Evolutionary conservation across 1,140 invertebrate genomes (phyloP).

Genomic region (Bombus huntii): DNA sequence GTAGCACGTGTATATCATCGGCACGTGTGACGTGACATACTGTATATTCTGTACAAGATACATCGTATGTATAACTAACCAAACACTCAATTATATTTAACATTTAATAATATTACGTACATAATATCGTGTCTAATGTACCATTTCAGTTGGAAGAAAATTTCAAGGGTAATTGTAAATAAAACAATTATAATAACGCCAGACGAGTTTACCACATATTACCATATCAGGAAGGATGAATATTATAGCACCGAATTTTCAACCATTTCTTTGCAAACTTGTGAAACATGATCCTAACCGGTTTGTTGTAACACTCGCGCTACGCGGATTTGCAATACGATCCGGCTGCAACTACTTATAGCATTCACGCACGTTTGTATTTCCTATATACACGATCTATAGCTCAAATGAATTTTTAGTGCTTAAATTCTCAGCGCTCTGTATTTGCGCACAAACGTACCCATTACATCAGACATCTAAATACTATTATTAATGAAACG

Average conservation of each 20-base stretch:
- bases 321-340: slow-evolving; percentile 26
- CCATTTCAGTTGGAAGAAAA: background rate
- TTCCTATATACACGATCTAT: background rate
- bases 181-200: background rate
- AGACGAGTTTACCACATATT: background rate
- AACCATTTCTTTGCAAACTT: background rate
- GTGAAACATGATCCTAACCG: slow-evolving; percentile 15
- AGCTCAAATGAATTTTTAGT: slow-evolving; percentile 7
- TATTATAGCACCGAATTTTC: slow-evolving; percentile 10
- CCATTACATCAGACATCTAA: background rate
- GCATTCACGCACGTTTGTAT: background rate
- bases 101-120: too few relatives aligned
- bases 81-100: too few relatives aligned
- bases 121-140: too few relatives aligned
- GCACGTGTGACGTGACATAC: background rate
- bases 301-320: slow-evolving; percentile 33
- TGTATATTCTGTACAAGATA: too few relatives aligned
- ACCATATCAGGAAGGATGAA: background rate
- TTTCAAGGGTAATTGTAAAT: background rate
- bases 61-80: background rate
- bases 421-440: background rate
- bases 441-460: background rate
- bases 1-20: background rate
- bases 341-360: slow-evolving; percentile 24
- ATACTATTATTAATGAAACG: background rate